Evolutionary conservation across 2,113 vertebrate genomes (phyloP).

Genomic region (Phalacrocorax aristotelis): DNA sequence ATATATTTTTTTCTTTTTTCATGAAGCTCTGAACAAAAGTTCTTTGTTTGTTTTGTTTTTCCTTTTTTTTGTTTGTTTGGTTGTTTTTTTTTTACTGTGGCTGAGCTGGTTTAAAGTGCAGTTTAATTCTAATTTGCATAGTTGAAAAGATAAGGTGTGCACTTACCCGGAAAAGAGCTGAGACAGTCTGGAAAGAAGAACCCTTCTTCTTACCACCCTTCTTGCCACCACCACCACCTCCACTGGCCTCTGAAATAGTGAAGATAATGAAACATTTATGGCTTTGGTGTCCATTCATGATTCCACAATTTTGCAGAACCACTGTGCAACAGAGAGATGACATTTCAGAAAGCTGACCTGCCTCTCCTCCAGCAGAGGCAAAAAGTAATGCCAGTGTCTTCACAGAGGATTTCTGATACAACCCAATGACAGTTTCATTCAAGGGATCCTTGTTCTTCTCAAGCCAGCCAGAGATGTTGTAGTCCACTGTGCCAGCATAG

Average conservation of each 20-base stretch:
- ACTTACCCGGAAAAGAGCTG: conserved; percentile 16
- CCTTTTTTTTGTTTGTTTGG: too few relatives aligned
- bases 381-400: conserved; percentile 79
- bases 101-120: not conserved
- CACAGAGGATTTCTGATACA: conserved; percentile 81
- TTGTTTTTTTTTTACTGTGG: not conserved
- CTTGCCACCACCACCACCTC: not conserved
- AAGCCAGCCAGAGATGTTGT: conserved; percentile 78
- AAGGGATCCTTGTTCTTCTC: conserved; percentile 85
- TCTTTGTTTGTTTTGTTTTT: too few relatives aligned
- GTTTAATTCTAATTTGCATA: not conserved
- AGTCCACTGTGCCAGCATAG: conserved; percentile 78
- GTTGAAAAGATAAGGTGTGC: not conserved
- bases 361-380: conserved; percentile 56
- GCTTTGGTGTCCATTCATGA: not conserved
- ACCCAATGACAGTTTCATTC: conserved; percentile 82
- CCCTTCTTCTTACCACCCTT: conserved; percentile 49
- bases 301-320: not conserved
- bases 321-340: not conserved
- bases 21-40: not conserved
- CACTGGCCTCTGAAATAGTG: not conserved
- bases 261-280: not conserved
- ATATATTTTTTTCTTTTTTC: not conserved
- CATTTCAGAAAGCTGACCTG: conserved; percentile 1
- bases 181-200: conserved; percentile 46